Evolutionary conservation across 2,888 invertebrate species (phyloP), one percentile per base, ranked within the genome.

Genomic region (Oconnorella tubifera): DNA sequence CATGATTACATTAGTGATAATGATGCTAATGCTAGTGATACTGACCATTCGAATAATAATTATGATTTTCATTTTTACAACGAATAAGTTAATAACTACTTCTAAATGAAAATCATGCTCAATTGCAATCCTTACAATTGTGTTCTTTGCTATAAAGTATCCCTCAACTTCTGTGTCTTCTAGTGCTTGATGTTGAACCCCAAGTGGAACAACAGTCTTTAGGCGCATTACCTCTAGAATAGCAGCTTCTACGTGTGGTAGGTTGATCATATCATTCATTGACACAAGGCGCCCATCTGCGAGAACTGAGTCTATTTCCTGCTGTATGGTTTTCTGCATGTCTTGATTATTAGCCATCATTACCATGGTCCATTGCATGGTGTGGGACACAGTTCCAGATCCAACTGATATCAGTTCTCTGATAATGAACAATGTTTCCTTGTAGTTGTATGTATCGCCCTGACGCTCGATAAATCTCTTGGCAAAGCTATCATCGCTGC

Each of bases 191-290:
- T 49, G 57, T 19, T 57, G 63, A 2, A 58, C 4, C 0, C 32
- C 29, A 27, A 63, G 31, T 14, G 63, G 63, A 32, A 58, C 63
- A 23, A 48, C 28, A 2, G 63, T 63, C 23, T 29, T 58, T 23
- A 33, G 32, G 3, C 63, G 28, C 50, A 58, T 23, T 6, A 58
- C 57, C 25, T 63, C 63, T 32, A 63, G 4, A 27, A 48, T 48
- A 6, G 58, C 50, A 19, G 63, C 63, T 3, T 63, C 63, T 4
- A 50, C 25, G 27, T 23, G 23, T 10, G 58, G 49, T 25, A 63
- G 58, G 1, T 32, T 3, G 0, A 31, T n/a, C 27, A 58, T 33
- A 25, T 63, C 63, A 3, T 48, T 49, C 33, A 63, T 23, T 3
- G 57, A 28, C 2, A 58, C 53, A 29, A 48, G 50, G 14, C 63